A percentile compares a stretch with the other conserved stretches of the same genome.
Evolutionary conservation across 2,888 invertebrate species (phyloP).

Genomic region (Omphaloscelis lunosa): DNA sequence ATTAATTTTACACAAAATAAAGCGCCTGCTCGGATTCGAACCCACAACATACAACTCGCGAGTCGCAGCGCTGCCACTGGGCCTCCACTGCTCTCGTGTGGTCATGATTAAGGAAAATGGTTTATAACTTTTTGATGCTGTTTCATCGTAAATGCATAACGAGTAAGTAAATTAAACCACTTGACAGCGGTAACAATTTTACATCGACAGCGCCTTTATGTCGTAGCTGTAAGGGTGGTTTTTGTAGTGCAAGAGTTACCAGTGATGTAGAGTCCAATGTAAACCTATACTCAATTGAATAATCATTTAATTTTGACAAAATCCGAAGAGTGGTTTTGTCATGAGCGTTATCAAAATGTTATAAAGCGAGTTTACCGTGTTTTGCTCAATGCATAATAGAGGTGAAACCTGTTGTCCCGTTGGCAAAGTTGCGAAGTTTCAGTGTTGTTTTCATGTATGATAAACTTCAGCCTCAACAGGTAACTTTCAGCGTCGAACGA

Average conservation of each 20-base stretch:
- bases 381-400: slow-evolving; percentile 33
- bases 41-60: too few species aligned
- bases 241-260: neutral
- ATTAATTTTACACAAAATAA: too few species aligned
- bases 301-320: neutral
- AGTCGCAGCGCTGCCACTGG: too few species aligned
- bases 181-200: neutral
- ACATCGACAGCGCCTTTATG: too few species aligned
- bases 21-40: too few species aligned
- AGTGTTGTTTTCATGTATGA: slow-evolving; percentile 61
- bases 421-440: slow-evolving; percentile 51
- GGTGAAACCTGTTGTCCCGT: slow-evolving; percentile 49
- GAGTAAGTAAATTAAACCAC: too few species aligned
- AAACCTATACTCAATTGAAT: neutral
- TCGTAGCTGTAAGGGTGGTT: neutral
- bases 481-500: slow-evolving; percentile 59
- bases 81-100: too few species aligned
- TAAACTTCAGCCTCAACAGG: slow-evolving; percentile 63
- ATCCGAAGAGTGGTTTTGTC: neutral
- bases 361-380: slow-evolving; percentile 27
- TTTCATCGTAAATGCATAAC: neutral
- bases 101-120: neutral
- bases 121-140: neutral
- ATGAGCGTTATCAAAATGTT: neutral
- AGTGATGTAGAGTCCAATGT: neutral